Evolutionary conservation across 2,797 vertebrate genomes (phyloP).

Genomic region (Dromococcyx pavoninus): DNA sequence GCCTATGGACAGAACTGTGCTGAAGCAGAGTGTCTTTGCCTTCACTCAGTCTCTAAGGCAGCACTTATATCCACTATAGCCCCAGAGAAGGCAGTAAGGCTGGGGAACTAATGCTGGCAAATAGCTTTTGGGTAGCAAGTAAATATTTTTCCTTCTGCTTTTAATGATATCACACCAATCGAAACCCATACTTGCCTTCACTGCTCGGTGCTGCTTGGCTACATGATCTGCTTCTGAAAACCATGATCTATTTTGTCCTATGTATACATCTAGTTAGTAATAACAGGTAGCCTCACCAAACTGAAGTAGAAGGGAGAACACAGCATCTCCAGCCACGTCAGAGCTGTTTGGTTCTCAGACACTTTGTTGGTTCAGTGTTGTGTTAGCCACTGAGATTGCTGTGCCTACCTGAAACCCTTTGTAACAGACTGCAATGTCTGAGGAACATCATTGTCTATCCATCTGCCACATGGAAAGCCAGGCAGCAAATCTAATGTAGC

Average conservation of each 20-base stretch:
- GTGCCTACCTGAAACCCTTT: not conserved
- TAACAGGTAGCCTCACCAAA: not conserved
- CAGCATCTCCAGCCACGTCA: not conserved
- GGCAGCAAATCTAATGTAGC: fast-evolving
- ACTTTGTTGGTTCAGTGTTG: not conserved
- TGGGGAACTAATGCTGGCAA: not conserved
- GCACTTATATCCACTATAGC: not conserved
- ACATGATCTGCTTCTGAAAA: slow-evolving; percentile 22
- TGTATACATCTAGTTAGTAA: not conserved
- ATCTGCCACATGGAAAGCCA: not conserved
- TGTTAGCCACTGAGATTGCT: too few relatives aligned
- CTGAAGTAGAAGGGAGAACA: not conserved
- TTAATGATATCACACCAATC: not conserved
- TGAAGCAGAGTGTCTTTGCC: not conserved
- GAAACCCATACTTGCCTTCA: slow-evolving; percentile 7
- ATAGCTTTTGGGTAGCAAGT: slow-evolving; percentile 20
- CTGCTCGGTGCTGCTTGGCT: slow-evolving; percentile 13
- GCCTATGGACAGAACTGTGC: not conserved
- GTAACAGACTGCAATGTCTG: not conserved
- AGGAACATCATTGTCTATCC: not conserved
- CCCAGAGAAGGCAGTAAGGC: not conserved
- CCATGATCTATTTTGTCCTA: not conserved
- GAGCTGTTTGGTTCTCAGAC: not conserved
- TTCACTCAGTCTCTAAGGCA: not conserved
- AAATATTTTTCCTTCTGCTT: not conserved